Evolutionary conservation across 1,140 invertebrate genomes (phyloP).

Genomic region (Penaeus japonicus): DNA sequence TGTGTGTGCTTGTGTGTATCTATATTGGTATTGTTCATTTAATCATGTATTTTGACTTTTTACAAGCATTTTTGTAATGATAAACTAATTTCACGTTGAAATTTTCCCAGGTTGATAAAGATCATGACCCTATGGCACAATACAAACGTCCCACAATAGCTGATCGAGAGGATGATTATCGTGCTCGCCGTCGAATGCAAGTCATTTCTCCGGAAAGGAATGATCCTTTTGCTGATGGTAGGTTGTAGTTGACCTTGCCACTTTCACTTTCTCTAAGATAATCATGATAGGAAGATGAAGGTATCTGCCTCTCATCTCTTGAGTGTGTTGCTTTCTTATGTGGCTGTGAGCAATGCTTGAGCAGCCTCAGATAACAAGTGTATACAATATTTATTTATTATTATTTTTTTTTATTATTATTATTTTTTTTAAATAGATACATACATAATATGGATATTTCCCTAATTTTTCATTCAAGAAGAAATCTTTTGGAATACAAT

Average conservation of each 20-base stretch:
- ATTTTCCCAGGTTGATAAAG: conserved; percentile 82
- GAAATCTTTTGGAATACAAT: neutral
- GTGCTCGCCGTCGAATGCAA: conserved; percentile 83
- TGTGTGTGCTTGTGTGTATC: too few relatives aligned
- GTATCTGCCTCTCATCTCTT: conserved; percentile 20
- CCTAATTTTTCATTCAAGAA: neutral
- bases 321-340: conserved; percentile 53
- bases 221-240: conserved; percentile 98
- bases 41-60: neutral
- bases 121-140: conserved; percentile 97
- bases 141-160: conserved; percentile 88
- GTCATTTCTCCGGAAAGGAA: conserved; percentile 95
- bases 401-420: neutral
- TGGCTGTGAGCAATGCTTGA: conserved; percentile 39
- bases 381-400: too few relatives aligned
- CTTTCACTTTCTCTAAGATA: neutral
- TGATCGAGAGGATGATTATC: conserved; percentile 96
- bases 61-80: conserved; percentile 8
- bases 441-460: neutral
- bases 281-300: conserved; percentile 28
- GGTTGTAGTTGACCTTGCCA: conserved; percentile 63
- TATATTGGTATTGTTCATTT: too few relatives aligned
- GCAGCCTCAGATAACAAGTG: neutral
- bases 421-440: neutral
- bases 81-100: conserved; percentile 59